Evolutionary conservation across 2,888 invertebrate genomes (phyloP).

Genomic region (Ornithoptera alexandrae): DNA sequence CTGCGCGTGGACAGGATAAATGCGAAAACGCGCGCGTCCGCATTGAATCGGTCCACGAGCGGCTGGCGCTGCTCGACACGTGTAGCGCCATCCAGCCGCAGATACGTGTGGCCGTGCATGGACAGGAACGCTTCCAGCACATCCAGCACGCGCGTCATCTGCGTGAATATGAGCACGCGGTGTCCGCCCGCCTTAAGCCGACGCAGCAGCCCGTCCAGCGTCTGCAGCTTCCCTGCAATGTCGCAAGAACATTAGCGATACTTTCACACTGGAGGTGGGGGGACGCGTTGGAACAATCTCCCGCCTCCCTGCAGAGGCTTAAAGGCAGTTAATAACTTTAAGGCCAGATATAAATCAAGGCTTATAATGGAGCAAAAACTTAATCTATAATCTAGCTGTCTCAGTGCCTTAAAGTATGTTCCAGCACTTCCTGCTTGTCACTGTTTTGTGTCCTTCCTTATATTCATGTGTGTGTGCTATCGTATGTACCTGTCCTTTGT

Average conservation of each 20-base stretch:
- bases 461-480: too few species aligned
- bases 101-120: constrained; percentile 97
- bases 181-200: constrained; percentile 91
- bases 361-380: too few species aligned
- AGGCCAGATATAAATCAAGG: too few species aligned
- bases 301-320: too few species aligned
- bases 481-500: too few species aligned
- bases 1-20: constrained; percentile 99
- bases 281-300: neutral
- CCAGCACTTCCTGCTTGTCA: too few species aligned
- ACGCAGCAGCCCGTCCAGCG: constrained; percentile 89
- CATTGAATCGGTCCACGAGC: constrained; percentile 98
- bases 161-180: constrained; percentile 97
- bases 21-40: constrained; percentile 95
- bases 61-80: constrained; percentile 93
- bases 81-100: constrained; percentile 97
- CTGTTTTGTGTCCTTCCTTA: too few species aligned
- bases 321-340: too few species aligned
- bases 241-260: neutral
- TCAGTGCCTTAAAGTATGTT: too few species aligned
- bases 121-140: constrained; percentile 98
- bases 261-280: neutral
- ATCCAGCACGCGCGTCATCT: constrained; percentile 99
- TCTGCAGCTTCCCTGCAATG: constrained; percentile 89
- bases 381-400: too few species aligned